phyloP scores from a whole-genome alignment of 2,113 vertebrate species.

The Pseudopodoces humilis region DNA sequence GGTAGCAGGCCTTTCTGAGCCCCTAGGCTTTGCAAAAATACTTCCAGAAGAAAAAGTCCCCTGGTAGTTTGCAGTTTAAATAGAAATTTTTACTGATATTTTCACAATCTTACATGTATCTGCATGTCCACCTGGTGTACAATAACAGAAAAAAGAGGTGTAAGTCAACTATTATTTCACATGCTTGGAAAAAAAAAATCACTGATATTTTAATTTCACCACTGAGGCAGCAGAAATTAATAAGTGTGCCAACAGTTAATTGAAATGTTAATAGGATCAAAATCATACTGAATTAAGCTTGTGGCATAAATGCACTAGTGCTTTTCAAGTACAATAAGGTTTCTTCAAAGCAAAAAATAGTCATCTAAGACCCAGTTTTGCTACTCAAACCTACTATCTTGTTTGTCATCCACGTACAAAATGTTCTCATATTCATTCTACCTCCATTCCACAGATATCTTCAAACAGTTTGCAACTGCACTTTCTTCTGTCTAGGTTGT shows the following conservation, averaged over 20 bases:
- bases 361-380: background rate
- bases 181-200: background rate
- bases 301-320: fast-evolving
- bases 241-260: background rate
- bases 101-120: background rate
- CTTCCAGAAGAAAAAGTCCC: background rate
- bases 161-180: background rate
- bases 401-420: background rate
- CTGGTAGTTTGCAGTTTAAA: background rate
- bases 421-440: background rate
- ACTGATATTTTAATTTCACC: background rate
- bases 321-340: background rate
- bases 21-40: background rate
- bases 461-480: background rate
- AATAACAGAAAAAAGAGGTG: background rate
- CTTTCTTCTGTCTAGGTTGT: background rate
- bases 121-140: background rate
- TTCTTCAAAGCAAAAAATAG: background rate
- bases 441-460: background rate
- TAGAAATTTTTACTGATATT: background rate
- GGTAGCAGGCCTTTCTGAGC: background rate
- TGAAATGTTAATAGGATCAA: background rate
- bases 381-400: background rate
- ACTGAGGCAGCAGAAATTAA: background rate
- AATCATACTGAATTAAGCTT: background rate